Evolutionary conservation across 2,797 vertebrate species (phyloP).

Genomic region (Crax fasciolata): DNA sequence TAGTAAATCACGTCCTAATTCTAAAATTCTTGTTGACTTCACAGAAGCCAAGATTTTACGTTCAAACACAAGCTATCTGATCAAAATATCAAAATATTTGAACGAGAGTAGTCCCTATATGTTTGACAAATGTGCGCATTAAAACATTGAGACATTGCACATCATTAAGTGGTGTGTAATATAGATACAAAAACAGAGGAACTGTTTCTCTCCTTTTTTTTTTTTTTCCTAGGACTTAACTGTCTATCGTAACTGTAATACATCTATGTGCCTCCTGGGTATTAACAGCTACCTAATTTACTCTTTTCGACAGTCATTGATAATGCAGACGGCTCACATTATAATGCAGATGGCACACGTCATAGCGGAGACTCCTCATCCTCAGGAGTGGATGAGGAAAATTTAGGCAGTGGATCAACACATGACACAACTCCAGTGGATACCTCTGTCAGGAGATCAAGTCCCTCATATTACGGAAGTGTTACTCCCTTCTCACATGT

Average conservation of each 20-base stretch:
- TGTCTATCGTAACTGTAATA: background rate
- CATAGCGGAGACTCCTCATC: constrained; percentile 57
- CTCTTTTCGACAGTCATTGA: constrained; percentile 74
- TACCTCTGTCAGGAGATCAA: constrained; percentile 60
- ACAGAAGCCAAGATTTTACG: background rate
- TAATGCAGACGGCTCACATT: constrained; percentile 80
- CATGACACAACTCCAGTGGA: constrained; percentile 71
- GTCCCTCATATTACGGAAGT: constrained; percentile 23
- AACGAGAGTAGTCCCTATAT: background rate
- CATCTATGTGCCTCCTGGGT: background rate
- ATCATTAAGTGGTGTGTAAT: background rate
- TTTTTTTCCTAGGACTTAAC: background rate
- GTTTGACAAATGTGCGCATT: background rate
- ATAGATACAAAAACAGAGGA: background rate
- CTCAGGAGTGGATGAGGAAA: constrained; percentile 65
- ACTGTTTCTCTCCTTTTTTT: background rate
- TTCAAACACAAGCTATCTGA: background rate
- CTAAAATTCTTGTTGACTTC: background rate
- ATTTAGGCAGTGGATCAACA: constrained; percentile 72
- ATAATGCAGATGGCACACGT: constrained; percentile 44
- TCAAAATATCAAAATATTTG: background rate
- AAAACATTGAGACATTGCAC: background rate
- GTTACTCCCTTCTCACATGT: background rate
- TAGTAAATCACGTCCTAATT: background rate
- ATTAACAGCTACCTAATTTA: background rate